A percentile compares a stretch with the other conserved stretches of the same genome.
Evolutionary conservation across 1,140 invertebrate genomes (phyloP).

Genomic region (Drosophila tsacasi): DNA sequence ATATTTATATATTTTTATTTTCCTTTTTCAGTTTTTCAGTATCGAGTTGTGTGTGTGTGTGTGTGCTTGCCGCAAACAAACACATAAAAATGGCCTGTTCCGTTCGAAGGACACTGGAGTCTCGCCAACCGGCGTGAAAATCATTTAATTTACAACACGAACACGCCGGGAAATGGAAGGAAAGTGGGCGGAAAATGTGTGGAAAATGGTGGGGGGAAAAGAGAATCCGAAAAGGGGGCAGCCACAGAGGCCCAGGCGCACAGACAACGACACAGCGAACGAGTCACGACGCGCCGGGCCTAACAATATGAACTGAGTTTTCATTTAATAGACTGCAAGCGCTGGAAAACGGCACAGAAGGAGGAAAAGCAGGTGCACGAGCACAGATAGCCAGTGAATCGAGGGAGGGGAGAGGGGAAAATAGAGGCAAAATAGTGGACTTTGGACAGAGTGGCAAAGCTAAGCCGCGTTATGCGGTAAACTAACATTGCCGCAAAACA

Average conservation of each 20-base stretch:
- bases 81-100: slow-evolving; percentile 79
- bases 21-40: neutral
- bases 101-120: slow-evolving; percentile 27
- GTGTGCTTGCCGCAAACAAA: slow-evolving; percentile 67
- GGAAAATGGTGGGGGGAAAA: neutral
- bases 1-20: neutral
- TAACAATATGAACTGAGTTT: slow-evolving; percentile 77
- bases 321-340: slow-evolving; percentile 76
- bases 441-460: slow-evolving; percentile 22
- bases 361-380: slow-evolving; percentile 37
- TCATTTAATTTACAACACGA: slow-evolving; percentile 83
- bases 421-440: slow-evolving; percentile 17
- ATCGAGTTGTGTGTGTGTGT: neutral
- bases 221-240: neutral
- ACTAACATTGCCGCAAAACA: slow-evolving; percentile 36
- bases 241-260: slow-evolving; percentile 11
- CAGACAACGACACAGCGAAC: slow-evolving; percentile 8
- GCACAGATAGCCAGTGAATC: slow-evolving; percentile 23
- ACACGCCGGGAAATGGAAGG: slow-evolving; percentile 28
- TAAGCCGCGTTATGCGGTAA: slow-evolving; percentile 68
- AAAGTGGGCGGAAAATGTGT: slow-evolving; percentile 16
- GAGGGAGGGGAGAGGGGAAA: neutral
- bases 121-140: slow-evolving; percentile 67
- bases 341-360: slow-evolving; percentile 27
- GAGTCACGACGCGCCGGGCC: slow-evolving; percentile 23